Conservation (phyloP, 2,888 invertebrate species). For the Anticlea derivata region DNA sequence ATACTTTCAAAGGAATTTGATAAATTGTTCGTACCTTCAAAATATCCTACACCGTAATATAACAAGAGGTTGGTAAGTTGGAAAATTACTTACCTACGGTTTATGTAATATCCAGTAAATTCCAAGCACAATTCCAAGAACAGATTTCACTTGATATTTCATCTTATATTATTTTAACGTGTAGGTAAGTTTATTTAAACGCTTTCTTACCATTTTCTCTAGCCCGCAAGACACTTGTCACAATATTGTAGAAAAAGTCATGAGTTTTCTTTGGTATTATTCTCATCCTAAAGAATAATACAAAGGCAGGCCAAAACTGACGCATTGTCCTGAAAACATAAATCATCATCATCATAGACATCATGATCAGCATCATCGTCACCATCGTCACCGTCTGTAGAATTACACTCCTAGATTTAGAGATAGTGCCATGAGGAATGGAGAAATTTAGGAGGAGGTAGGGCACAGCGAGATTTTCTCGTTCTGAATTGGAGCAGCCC, state of each 20-base stretch:
- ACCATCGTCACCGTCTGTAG: no score
- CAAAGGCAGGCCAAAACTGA: constrained; percentile 78
- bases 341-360: no score
- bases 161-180: no score
- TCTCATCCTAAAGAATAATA: constrained; percentile 72
- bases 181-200: no score
- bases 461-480: no score
- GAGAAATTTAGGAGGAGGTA: no score
- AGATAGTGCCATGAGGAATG: no score
- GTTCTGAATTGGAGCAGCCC: no score
- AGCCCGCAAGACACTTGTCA: constrained; percentile 66
- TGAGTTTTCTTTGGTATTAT: constrained; percentile 78
- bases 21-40: background rate
- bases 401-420: no score
- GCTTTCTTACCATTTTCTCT: constrained; percentile 61
- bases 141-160: background rate
- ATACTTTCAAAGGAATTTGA: background rate
- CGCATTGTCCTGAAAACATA: constrained; percentile 72
- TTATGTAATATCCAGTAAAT: background rate
- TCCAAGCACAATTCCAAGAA: background rate
- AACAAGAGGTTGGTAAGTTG: constrained; percentile 1
- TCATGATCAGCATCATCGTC: no score
- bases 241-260: constrained; percentile 76
- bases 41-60: background rate
- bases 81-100: background rate